Base-by-base conservation (phyloP, 1,140 invertebrate species). In the Leptonema lineaticorne region DNA sequence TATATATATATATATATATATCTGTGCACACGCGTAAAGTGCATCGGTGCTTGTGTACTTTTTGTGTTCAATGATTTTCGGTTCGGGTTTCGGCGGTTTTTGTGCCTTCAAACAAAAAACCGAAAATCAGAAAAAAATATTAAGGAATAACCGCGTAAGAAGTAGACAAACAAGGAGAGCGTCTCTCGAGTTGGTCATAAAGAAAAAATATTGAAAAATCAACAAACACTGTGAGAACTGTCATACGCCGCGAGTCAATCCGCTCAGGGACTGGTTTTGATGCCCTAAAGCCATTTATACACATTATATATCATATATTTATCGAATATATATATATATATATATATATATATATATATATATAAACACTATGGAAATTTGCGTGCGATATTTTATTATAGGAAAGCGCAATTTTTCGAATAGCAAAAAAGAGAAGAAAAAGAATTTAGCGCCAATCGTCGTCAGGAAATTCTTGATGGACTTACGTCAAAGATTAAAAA, bases 171-270 rank as follows among this genome's bases (percentile, higher is more conserved):
- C 62, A 64, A 50, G 37, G 62, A 64, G 62, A 64, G 62, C 27
- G 30, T 64, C 62, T 64, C 62, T 64, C 41, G 45, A 64, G 45
- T 50, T 64, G 62, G 45, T 27, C 62, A 64, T 64, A 64, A 64
- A 64, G 62, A 64, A 64, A 64, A 64, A 64, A 64, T 64, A 64
- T 64, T 64, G 62, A 64, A 64, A 64, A 64, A 64, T 64, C 62
- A 64, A 64, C 62, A 64, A 64, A 64, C 62, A 64, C 62, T 64
- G 62, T 64, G 62, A 64, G 62, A 64, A 64, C 62, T 64, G 62
- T 64, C 62, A 64, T 64, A 45, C 62, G 41, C 62, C 62, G 62
- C 45, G 26, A 46, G 41, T 26, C 62, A 53, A 53, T 53, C 50
- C 50, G 50, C 50, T 53, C 50, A 53, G 50, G 50, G 50, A 53